Evolutionary conservation across 2,888 invertebrate species (phyloP).

Genomic region (Lepidonotus clava): DNA sequence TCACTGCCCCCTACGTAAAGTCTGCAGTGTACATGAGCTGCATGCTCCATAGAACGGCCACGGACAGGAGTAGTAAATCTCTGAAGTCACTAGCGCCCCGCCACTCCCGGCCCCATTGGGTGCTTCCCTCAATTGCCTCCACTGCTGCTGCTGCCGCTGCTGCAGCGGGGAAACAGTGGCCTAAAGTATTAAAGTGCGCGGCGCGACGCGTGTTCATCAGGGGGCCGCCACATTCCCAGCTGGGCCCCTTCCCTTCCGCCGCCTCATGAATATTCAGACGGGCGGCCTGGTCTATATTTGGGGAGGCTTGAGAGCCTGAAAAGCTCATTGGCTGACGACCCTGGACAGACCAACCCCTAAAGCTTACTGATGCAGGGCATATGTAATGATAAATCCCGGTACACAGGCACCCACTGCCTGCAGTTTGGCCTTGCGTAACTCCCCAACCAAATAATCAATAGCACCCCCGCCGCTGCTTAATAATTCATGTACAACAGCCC

Average conservation of each 20-base stretch:
- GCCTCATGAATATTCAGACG: background rate
- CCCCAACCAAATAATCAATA: slow-evolving; percentile 22
- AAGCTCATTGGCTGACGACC: background rate
- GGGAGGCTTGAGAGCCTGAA: too few species aligned
- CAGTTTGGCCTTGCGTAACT: slow-evolving; percentile 6
- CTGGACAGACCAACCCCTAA: background rate
- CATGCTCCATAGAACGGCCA: background rate
- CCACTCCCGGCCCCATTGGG: background rate
- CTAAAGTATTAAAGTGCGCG: background rate
- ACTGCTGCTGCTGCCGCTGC: background rate
- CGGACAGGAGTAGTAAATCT: too few species aligned
- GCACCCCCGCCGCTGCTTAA: slow-evolving; percentile 6
- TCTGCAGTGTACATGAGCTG: background rate
- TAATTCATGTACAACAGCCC: background rate
- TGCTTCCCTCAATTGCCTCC: background rate
- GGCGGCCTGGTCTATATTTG: background rate
- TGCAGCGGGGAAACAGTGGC: background rate
- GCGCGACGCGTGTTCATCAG: background rate
- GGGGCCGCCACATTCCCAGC: slow-evolving; percentile 8
- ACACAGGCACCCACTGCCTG: background rate
- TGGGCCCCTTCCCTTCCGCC: background rate
- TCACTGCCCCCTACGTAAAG: background rate
- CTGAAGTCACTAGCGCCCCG: too few species aligned
- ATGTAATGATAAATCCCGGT: background rate
- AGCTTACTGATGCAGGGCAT: background rate